phyloP scores from a whole-genome alignment of 2,113 vertebrate genomes.

The Electrona antarctica region DNA sequence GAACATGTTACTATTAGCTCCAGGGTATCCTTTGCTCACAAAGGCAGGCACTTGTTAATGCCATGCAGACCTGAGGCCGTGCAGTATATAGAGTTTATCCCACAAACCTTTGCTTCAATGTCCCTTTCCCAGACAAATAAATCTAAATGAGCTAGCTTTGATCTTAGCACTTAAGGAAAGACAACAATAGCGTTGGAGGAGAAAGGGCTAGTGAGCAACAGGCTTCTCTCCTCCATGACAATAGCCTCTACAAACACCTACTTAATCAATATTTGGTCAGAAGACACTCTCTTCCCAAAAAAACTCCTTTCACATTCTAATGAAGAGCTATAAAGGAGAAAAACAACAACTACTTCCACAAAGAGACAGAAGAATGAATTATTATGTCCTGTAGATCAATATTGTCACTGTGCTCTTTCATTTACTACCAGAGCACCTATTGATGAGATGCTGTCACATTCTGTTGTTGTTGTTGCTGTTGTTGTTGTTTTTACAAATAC shows the following conservation, averaged over 20 bases:
- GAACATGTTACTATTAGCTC: slow-evolving; percentile 8
- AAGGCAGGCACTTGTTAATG: slow-evolving; percentile 44
- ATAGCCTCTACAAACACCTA: slow-evolving; percentile 95
- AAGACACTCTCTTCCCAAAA: slow-evolving; percentile 85
- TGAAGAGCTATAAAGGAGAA: slow-evolving; percentile 92
- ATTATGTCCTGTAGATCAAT: slow-evolving; percentile 69
- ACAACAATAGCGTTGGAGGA: slow-evolving; percentile 89
- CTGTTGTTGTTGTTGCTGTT: neutral
- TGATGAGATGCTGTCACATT: no score
- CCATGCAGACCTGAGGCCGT: slow-evolving; percentile 49
- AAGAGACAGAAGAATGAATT: slow-evolving; percentile 84
- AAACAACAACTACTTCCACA: slow-evolving; percentile 81
- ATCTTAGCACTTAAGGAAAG: slow-evolving; percentile 91
- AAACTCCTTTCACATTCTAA: slow-evolving; percentile 97
- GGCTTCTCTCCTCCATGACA: slow-evolving; percentile 87
- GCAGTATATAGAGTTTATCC: slow-evolving; percentile 60
- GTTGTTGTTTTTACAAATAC: neutral
- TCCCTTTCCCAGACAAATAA: slow-evolving; percentile 97
- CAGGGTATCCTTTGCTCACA: slow-evolving; percentile 49
- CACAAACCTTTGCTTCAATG: slow-evolving; percentile 67
- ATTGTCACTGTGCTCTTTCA: slow-evolving; percentile 29
- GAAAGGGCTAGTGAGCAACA: slow-evolving; percentile 86
- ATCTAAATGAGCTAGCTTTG: slow-evolving; percentile 95
- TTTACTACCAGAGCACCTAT: no score
- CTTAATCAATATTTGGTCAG: slow-evolving; percentile 99